These are phyloP conservation scores for Umimayanthus kanabou DNA, from an alignment of 92 coral and sea anemone genomes.

Conservation along the genomic window DNA sequence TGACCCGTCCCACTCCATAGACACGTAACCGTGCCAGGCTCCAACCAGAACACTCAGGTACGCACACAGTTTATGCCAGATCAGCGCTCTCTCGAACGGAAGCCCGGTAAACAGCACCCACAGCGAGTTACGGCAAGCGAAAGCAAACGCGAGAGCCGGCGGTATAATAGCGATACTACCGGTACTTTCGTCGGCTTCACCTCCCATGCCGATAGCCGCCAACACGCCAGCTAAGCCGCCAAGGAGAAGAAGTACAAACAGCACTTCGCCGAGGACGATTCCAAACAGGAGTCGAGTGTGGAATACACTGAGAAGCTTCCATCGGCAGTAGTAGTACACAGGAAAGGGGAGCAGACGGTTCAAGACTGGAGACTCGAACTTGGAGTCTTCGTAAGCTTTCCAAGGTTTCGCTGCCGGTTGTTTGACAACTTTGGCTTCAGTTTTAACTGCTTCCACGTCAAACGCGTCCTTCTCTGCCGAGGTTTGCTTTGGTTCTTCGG, in stretches of 20 bases:
- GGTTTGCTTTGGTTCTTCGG: constrained; percentile 18
- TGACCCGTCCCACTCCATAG: too few species aligned
- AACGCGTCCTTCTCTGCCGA: not conserved
- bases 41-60: too few species aligned
- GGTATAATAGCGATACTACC: constrained; percentile 60
- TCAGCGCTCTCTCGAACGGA: too few species aligned
- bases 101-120: too few species aligned
- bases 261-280: constrained; percentile 68
- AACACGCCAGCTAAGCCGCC: constrained; percentile 60
- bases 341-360: constrained; percentile 62
- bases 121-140: too few species aligned
- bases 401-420: constrained; percentile 41
- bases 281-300: constrained; percentile 72
- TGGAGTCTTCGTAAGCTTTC: constrained; percentile 64
- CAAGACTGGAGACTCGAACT: constrained; percentile 70
- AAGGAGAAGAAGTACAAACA: constrained; percentile 56
- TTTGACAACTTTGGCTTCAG: constrained; percentile 37
- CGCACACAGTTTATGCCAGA: too few species aligned
- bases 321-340: constrained; percentile 53
- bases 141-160: constrained; percentile 69
- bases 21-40: too few species aligned
- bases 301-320: constrained; percentile 61
- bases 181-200: constrained; percentile 47
- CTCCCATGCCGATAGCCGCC: constrained; percentile 53
- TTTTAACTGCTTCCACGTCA: constrained; percentile 48